Base-by-base conservation (phyloP, 1,140 invertebrate genomes). In the Apis dorsata region DNA sequence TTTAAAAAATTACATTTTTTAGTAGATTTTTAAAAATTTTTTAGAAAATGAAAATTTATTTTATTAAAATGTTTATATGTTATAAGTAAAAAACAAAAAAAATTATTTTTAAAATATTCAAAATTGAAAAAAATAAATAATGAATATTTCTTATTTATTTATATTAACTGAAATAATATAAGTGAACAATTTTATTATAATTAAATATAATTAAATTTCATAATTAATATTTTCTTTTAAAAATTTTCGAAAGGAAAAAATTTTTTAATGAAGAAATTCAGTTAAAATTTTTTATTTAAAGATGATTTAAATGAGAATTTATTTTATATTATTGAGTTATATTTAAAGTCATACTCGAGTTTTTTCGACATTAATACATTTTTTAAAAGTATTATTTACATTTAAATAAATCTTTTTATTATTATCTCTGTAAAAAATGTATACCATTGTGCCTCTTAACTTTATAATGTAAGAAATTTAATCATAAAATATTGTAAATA, bases 401-500 rank as follows among this genome's bases (percentile, higher is more conserved):
- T 53, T 13, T 60, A 62, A 65, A 60, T 44, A 60, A 59, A 53
- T 59, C 63, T 69, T 15, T 65, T 62, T 28, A 28, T 24, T 28
- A 79, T 80, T 75, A 76, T 72, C 69, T 44, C n/a, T 72, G 74
- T 72, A 73, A 76, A 73, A 82, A 72, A 21, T 82, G 69, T 68
- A 81, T 81, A 80, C 83, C 83, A 83, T 83, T 74, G 84, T 85
- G 84, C 84, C 84, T 85, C 76, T 62, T 76, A 75, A 70, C 49
- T 76, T 66, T 69, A 59, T 71, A 60, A 63, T 8, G 24, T 85
- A 77, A 77, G 73, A 34, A 19, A 82, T 24, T 73, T 73, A 34
- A 70, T 84, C 51, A 13, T 73, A 49, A 71, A 55, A 13, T 21
- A 5, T 21, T 85, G 81, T 85, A 85, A 78, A 83, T 85, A 85